Evolutionary conservation across 2,113 vertebrate genomes (phyloP).

Genomic region (Rynchops niger): DNA sequence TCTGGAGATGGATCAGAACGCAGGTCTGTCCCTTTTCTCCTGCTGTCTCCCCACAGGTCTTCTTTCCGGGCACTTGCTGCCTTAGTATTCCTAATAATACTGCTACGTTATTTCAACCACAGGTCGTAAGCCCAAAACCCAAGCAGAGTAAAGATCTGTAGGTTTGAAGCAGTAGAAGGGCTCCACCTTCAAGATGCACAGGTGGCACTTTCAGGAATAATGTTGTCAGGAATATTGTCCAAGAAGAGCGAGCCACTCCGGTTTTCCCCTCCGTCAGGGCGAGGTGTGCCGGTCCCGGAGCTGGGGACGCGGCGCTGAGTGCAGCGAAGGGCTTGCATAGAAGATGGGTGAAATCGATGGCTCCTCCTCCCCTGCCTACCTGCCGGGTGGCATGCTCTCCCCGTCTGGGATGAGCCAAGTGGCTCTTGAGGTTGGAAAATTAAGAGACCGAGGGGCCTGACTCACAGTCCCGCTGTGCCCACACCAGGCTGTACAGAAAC

Average conservation of each 20-base stretch:
- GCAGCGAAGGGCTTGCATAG: background rate
- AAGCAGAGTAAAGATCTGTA: background rate
- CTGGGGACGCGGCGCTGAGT: background rate
- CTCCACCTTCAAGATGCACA: background rate
- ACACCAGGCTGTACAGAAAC: background rate
- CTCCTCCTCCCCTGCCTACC: background rate
- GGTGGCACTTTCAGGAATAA: background rate
- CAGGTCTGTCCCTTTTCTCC: background rate
- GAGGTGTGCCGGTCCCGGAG: background rate
- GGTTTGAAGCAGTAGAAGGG: background rate
- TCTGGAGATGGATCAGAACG: background rate
- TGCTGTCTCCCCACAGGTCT: background rate
- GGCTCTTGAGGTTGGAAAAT: conserved; percentile 29
- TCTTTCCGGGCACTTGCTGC: background rate
- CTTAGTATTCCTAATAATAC: background rate
- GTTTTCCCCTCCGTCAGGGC: background rate
- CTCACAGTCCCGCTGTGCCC: background rate
- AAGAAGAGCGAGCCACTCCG: background rate
- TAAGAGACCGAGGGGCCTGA: background rate
- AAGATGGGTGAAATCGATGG: background rate
- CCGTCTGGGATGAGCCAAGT: background rate
- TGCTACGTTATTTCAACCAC: background rate
- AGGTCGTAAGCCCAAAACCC: background rate
- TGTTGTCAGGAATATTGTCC: background rate
- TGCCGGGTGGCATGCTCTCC: background rate